phyloP scores from a whole-genome alignment of 23 tunicate genomes.

The Pegea sp. region DNA sequence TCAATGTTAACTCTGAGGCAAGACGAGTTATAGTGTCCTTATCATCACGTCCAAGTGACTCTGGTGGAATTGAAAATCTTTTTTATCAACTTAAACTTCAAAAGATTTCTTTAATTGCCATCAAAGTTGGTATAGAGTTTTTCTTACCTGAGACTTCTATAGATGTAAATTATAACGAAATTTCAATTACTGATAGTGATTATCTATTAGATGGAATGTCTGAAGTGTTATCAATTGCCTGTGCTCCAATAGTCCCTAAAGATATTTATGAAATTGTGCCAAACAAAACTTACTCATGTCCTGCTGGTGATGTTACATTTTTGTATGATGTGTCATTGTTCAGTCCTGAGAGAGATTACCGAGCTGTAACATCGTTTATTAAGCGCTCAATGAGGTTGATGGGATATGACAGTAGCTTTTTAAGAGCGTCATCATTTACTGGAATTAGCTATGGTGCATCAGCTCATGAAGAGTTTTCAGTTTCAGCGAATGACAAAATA shows the following conservation, averaged over 20 bases:
- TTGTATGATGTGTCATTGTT: slow-evolving; percentile 8
- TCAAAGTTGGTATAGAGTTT: slow-evolving; percentile 6
- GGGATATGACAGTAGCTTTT: background rate
- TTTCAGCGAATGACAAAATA: background rate
- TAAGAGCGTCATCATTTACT: slow-evolving; percentile 10
- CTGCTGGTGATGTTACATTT: slow-evolving; percentile 6
- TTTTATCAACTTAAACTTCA: background rate
- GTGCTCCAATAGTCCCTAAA: background rate
- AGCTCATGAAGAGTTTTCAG: slow-evolving; percentile 4
- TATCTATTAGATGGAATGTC: background rate
- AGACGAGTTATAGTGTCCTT: background rate
- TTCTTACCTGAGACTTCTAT: background rate
- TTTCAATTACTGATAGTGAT: background rate
- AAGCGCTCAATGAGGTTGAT: slow-evolving; percentile 2
- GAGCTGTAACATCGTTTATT: slow-evolving; percentile 3
- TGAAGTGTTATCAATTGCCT: background rate
- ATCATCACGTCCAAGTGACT: background rate
- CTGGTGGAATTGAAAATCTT: background rate
- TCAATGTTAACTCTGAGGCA: background rate
- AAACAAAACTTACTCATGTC: slow-evolving; percentile 2
- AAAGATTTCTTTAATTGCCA: background rate
- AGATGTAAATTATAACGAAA: background rate
- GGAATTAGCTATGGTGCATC: slow-evolving; percentile 9
- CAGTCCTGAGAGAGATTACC: background rate
- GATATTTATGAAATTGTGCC: slow-evolving; percentile 3